These are phyloP conservation scores for Pachyramphus minor DNA, from an alignment of 2,113 vertebrate genomes.

Conservation along the genomic window DNA sequence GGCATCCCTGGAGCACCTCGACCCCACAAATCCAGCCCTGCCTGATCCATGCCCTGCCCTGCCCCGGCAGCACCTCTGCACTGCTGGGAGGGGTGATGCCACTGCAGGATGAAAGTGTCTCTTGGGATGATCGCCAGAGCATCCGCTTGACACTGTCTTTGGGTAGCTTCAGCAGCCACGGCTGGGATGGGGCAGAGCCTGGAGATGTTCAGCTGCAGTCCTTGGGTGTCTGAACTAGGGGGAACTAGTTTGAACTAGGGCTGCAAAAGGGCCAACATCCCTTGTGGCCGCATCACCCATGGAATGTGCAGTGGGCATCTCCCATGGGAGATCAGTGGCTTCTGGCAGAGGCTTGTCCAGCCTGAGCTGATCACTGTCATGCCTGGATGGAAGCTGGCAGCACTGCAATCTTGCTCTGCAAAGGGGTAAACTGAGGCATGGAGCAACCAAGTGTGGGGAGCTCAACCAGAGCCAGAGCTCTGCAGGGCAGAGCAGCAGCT, in stretches of 20 bases:
- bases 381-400: neutral
- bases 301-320: accelerated
- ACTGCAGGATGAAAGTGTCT: neutral
- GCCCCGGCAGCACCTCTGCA: neutral
- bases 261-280: neutral
- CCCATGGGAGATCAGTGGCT: accelerated
- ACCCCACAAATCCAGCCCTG: neutral
- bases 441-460: accelerated
- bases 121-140: neutral
- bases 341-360: neutral
- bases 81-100: neutral
- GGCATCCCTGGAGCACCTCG: neutral
- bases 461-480: neutral
- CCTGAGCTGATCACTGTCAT: neutral
- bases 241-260: accelerated
- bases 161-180: neutral
- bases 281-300: too few relatives aligned
- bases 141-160: accelerated
- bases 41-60: neutral
- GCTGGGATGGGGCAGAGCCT: neutral
- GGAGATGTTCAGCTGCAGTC: neutral
- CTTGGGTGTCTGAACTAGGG: too few relatives aligned
- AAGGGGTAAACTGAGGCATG: neutral
- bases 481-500: accelerated
- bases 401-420: accelerated